A percentile compares a stretch with the other conserved stretches of the same genome.
Conservation (phyloP, 2,113 vertebrate species). For the Ellobius talpinus region DNA sequence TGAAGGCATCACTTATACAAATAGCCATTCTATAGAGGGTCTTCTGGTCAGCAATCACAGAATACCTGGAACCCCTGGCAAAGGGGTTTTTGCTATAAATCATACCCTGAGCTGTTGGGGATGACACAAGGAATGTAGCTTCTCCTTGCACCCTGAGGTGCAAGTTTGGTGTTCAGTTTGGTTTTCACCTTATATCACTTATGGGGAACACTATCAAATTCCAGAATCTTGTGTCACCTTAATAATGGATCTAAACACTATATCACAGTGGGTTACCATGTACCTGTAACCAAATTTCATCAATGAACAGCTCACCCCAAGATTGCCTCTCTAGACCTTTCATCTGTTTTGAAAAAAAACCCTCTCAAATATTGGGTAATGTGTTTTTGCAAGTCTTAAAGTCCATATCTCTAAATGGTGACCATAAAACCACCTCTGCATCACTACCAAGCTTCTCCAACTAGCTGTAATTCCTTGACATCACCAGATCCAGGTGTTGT, state of each 20-base stretch:
- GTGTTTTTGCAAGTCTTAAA: background rate
- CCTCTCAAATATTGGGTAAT: background rate
- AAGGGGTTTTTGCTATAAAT: background rate
- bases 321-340: background rate
- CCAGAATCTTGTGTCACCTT: background rate
- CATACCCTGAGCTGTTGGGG: background rate
- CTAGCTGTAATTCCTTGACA: background rate
- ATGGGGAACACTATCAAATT: background rate
- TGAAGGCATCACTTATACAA: background rate
- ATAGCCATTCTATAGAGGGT: background rate
- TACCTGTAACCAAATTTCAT: background rate
- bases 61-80: background rate
- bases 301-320: background rate
- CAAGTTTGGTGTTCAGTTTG: slow-evolving; percentile 18
- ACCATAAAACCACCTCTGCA: background rate
- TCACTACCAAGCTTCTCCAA: background rate
- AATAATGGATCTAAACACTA: background rate
- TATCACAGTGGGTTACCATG: background rate
- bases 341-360: background rate
- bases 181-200: background rate
- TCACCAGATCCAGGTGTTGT: background rate
- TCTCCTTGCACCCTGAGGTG: background rate
- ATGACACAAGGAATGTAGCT: background rate
- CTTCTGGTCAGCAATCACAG: background rate
- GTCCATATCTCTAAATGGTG: background rate